These are phyloP conservation scores for Strigamia transsilvanica DNA, from an alignment of 2,888 invertebrate species.

Conservation along the genomic window DNA sequence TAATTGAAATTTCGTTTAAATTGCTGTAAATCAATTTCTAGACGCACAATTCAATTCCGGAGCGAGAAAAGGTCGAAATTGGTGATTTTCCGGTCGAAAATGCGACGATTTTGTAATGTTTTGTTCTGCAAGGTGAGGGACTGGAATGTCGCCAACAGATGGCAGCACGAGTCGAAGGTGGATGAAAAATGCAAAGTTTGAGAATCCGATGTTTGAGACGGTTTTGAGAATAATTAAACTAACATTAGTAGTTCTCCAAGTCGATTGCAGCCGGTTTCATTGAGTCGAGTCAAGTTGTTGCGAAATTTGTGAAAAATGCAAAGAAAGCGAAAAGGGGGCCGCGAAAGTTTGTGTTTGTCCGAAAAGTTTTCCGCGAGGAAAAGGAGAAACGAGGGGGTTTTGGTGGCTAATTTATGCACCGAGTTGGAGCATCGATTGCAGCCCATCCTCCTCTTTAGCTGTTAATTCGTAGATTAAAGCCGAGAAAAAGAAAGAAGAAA, in stretches of 20 bases:
- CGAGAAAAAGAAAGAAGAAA: conserved; percentile 42
- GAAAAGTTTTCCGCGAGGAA: conserved; percentile 22
- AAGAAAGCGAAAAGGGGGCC: neutral
- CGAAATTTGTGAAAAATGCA: neutral
- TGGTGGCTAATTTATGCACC: conserved; percentile 13
- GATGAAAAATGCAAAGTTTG: neutral
- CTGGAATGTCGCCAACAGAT: neutral
- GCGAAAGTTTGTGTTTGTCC: conserved; percentile 21
- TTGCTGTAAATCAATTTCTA: no score
- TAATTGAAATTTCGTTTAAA: no score
- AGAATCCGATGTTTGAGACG: neutral
- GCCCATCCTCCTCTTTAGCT: conserved; percentile 44
- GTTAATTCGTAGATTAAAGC: conserved; percentile 42
- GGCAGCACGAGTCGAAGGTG: neutral
- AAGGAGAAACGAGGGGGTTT: conserved; percentile 10
- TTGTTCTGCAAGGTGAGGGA: neutral
- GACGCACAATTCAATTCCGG: no score
- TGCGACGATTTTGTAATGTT: no score
- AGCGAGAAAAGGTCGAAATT: no score
- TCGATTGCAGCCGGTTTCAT: neutral
- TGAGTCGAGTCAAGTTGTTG: neutral
- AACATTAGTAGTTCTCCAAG: conserved; percentile 2
- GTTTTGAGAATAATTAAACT: conserved; percentile 20
- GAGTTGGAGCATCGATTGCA: conserved; percentile 43
- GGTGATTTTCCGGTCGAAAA: neutral